Percentiles rank a stretch among this genome's conserved stretches.
Evolutionary conservation across 2,888 invertebrate species (phyloP).

Genomic region (Formica aserva): DNA sequence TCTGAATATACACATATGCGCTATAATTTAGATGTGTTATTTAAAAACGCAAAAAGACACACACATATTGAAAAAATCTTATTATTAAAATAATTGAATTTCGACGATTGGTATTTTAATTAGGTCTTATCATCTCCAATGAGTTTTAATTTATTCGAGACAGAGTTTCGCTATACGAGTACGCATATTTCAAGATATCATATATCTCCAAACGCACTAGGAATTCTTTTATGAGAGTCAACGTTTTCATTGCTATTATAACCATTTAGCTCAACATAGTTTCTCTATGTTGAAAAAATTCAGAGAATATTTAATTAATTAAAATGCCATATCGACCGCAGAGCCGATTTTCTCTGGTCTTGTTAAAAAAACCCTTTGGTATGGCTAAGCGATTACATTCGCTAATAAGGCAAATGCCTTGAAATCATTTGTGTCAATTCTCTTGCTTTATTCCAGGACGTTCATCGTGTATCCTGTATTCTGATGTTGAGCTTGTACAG

Average conservation of each 20-base stretch:
- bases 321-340: slow-evolving; percentile 25
- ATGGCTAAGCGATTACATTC: slow-evolving; percentile 9
- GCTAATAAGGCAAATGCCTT: background rate
- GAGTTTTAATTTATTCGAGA: slow-evolving; percentile 18
- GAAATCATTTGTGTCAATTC: background rate
- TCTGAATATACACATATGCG: background rate
- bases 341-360: background rate
- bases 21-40: background rate
- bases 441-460: background rate
- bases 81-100: slow-evolving; percentile 2
- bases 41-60: background rate
- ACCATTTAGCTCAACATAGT: background rate
- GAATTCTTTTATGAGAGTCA: slow-evolving; percentile 9
- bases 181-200: background rate
- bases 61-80: background rate
- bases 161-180: background rate
- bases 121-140: background rate
- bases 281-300: background rate
- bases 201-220: background rate
- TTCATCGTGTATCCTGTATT: background rate
- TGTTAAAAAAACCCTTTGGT: slow-evolving; percentile 18
- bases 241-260: background rate
- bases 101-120: background rate
- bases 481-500: slow-evolving; percentile 4
- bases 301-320: slow-evolving; percentile 19